Evolutionary conservation across 1,140 invertebrate species (phyloP), one percentile per base, ranked within the genome.

Genomic region (Anoplophora glabripennis): DNA sequence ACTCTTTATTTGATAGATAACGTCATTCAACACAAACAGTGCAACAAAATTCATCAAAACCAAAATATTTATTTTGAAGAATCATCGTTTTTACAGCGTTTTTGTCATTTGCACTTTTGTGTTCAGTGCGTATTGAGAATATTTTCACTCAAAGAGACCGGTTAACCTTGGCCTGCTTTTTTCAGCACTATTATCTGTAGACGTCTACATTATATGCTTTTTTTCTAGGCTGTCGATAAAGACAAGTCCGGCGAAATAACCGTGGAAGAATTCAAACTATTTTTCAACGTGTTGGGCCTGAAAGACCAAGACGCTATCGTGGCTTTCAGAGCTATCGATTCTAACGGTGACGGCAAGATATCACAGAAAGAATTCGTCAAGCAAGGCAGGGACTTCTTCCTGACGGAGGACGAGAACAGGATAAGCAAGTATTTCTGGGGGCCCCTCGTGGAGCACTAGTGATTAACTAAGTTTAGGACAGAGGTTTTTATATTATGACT

Each of bases 361-460:
- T 88, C 83, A 36, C 69, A 84, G 12, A 84, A 90, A 72, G 89
- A 92, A 72, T 92, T 92, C 70, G 82, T 91, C 1, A 86, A 85
- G 70, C 77, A 89, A 41, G 89, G 89, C 9, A 84, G 86, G 57
- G 88, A 92, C 48, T 92, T 86, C 75, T 90, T 92, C 75, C 75
- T 87, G 11, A 85, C 85, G 1, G 87, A 91, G 75, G 86, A 93
- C 74, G 83, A 89, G 64, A 81, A 76, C 2, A 82, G 79, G 65
- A 86, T 90, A 37, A 90, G 88, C 66, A 90, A 89, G 77, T 85
- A 89, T 79, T 92, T 93, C 67, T 93, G 89, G 89, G 90, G 90
- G 36, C 89, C 89, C 7, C 74, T 93, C 8, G 77, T 80, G 14
- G 76, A 84, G 59, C 72, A 75, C 44, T 76, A 64, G 14, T 11